A percentile compares a stretch with the other conserved stretches of the same genome.
Evolutionary conservation across 2,797 vertebrate species (phyloP).

Genomic region (Melanotaenia nigrans): DNA sequence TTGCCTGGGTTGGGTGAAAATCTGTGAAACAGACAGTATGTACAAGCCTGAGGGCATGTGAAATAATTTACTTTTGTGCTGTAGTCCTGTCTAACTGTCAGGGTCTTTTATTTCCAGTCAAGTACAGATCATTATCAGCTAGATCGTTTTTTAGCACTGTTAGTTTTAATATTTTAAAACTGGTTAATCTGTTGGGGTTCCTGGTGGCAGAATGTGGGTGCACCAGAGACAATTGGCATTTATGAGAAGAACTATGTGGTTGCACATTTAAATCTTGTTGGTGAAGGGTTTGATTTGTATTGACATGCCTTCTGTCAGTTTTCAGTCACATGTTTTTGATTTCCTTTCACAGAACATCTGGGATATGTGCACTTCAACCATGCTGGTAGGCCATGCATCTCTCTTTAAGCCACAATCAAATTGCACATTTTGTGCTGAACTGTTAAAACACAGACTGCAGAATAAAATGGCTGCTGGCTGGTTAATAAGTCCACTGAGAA

Average conservation of each 20-base stretch:
- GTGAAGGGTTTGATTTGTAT: conserved; percentile 31
- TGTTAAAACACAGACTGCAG: neutral
- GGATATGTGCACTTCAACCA: neutral
- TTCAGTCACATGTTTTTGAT: conserved; percentile 3
- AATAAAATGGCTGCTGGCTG: too few species aligned
- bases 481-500: too few species aligned
- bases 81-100: conserved; percentile 76
- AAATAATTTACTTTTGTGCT: conserved; percentile 79
- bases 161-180: conserved; percentile 64
- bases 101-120: conserved; percentile 71
- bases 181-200: conserved; percentile 47
- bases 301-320: conserved; percentile 11
- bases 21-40: conserved; percentile 74
- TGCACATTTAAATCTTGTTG: conserved; percentile 37
- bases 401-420: neutral
- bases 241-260: conserved; percentile 29
- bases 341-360: neutral
- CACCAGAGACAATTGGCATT: conserved; percentile 41
- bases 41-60: conserved; percentile 73
- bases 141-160: conserved; percentile 45
- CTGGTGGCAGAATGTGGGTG: conserved; percentile 41
- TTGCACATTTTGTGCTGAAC: too few species aligned
- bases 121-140: conserved; percentile 65
- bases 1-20: conserved; percentile 56
- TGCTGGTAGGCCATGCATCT: neutral